phyloP scores from a whole-genome alignment of 2,888 invertebrate species.

The Camptogramma bilineatum region DNA sequence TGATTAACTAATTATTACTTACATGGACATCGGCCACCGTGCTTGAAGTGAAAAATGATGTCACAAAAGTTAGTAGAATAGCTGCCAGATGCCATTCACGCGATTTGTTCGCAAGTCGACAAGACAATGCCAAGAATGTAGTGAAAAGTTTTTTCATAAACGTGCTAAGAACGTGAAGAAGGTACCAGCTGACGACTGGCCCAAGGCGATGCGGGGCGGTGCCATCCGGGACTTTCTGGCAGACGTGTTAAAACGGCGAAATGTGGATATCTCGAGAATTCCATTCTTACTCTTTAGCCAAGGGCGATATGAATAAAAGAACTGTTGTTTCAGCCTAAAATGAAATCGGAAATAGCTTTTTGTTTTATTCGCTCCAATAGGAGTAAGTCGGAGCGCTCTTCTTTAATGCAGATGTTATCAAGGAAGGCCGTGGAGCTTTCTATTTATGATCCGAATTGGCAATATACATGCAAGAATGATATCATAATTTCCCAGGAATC shows the following conservation, averaged over 20 bases:
- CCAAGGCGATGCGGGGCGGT: slow-evolving; percentile 68
- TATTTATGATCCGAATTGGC: background rate
- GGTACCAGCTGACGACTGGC: slow-evolving; percentile 79
- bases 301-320: slow-evolving; percentile 66
- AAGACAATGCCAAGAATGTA: slow-evolving; percentile 75
- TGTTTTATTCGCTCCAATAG: slow-evolving; percentile 31
- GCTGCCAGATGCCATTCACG: slow-evolving; percentile 19
- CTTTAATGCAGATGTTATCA: slow-evolving; percentile 22
- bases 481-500: slow-evolving; percentile 1
- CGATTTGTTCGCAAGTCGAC: slow-evolving; percentile 50
- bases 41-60: slow-evolving; percentile 2
- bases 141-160: slow-evolving; percentile 83
- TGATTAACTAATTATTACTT: background rate
- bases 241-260: slow-evolving; percentile 80
- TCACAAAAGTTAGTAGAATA: slow-evolving; percentile 1
- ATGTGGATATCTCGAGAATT: slow-evolving; percentile 74
- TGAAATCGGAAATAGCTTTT: slow-evolving; percentile 40
- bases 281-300: slow-evolving; percentile 63
- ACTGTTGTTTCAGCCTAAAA: slow-evolving; percentile 49
- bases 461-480: slow-evolving; percentile 7
- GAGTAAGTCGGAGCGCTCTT: slow-evolving; percentile 21
- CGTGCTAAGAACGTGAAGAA: slow-evolving; percentile 69
- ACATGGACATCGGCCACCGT: background rate
- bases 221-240: slow-evolving; percentile 71
- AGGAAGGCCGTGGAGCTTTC: background rate